These are phyloP conservation scores for Gasterosteus aculeatus DNA, from an alignment of 2,113 vertebrate species.

Conservation along the genomic window DNA sequence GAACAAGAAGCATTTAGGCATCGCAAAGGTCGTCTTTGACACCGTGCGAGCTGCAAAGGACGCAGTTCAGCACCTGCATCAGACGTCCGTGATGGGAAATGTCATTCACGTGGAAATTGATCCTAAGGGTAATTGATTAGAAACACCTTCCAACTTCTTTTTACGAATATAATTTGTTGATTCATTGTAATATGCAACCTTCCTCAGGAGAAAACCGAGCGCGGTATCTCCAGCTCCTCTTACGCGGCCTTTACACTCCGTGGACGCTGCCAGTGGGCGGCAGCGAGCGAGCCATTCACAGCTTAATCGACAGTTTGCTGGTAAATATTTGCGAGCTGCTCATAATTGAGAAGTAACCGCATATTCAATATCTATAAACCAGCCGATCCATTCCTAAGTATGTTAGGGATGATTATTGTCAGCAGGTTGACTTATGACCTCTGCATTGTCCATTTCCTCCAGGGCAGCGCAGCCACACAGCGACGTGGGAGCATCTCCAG, in stretches of 20 bases:
- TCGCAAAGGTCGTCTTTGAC: constrained; percentile 94
- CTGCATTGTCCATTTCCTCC: constrained; percentile 21
- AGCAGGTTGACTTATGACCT: not conserved
- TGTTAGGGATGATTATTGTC: not conserved
- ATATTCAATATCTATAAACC: not conserved
- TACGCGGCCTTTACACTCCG: constrained; percentile 90
- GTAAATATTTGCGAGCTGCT: constrained; percentile 70
- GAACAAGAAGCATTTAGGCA: constrained; percentile 95
- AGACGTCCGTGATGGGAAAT: constrained; percentile 97
- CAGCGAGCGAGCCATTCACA: constrained; percentile 80
- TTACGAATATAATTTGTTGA: not conserved
- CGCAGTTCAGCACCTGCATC: constrained; percentile 89
- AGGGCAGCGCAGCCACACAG: constrained; percentile 78
- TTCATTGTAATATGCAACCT: not conserved
- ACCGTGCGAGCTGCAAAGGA: constrained; percentile 90
- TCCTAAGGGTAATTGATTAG: constrained; percentile 86
- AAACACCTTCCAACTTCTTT: not conserved
- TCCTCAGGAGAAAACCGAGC: constrained; percentile 91
- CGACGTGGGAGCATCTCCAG: constrained; percentile 79
- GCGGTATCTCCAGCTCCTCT: constrained; percentile 90
- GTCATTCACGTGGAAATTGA: constrained; percentile 97
- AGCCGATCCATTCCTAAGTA: not conserved
- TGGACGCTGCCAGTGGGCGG: constrained; percentile 89
- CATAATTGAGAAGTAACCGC: not conserved
- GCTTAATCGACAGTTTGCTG: constrained; percentile 83